phyloP scores from a whole-genome alignment of 2,113 vertebrate species.

The Prunella himalayana region DNA sequence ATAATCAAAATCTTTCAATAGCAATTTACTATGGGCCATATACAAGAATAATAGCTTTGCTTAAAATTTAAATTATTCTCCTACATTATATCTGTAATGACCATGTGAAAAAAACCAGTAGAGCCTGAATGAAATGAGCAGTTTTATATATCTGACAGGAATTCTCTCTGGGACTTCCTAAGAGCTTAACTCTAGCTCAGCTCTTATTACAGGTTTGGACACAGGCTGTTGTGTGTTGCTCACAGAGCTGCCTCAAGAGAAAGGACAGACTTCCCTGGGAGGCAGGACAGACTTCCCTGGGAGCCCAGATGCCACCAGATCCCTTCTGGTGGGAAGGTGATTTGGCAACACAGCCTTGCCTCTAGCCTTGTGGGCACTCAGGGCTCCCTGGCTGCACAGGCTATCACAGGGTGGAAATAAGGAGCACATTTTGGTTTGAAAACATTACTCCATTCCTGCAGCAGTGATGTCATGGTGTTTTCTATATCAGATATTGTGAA shows the following conservation, averaged over 20 bases:
- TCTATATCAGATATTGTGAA: not conserved
- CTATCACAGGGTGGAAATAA: not conserved
- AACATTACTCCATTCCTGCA: not conserved
- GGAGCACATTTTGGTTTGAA: not conserved
- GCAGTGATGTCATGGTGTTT: not conserved
- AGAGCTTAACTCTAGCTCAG: not conserved
- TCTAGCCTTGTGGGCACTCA: not conserved
- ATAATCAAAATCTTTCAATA: not conserved
- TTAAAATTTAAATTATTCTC: not conserved
- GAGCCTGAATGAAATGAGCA: not conserved
- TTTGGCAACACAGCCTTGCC: not conserved
- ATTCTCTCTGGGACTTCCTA: not conserved
- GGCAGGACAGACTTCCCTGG: not conserved
- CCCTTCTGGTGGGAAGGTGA: not conserved
- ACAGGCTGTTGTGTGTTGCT: not conserved
- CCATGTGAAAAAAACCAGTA: not conserved
- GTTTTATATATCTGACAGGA: not conserved
- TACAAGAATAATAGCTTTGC: not conserved
- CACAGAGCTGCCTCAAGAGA: not conserved
- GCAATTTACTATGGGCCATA: not conserved
- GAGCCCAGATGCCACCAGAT: not conserved
- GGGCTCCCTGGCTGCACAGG: not conserved
- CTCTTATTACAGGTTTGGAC: not conserved
- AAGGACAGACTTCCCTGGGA: not conserved
- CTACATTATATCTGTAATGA: not conserved